phyloP scores from a whole-genome alignment of 2,797 vertebrate species.

The Crocodylus rhombifer region DNA sequence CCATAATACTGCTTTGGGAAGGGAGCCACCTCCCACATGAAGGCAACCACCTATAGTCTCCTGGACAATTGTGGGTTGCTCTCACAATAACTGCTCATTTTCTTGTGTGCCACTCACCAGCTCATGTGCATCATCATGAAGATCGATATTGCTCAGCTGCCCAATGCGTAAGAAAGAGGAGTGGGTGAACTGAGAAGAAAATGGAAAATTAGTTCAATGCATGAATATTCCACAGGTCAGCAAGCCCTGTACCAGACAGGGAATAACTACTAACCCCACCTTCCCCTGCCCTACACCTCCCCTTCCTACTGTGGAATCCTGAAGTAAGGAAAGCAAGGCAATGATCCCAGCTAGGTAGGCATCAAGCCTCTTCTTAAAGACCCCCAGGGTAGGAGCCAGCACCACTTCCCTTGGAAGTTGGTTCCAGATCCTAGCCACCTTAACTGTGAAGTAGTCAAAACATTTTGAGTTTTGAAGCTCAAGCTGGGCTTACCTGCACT shows the following conservation, averaged over 20 bases:
- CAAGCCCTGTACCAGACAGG: not conserved
- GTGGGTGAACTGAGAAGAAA: conserved; percentile 64
- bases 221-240: rapidly evolving
- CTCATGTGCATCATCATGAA: conserved; percentile 86
- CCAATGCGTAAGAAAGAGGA: conserved; percentile 86
- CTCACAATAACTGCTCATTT: rapidly evolving
- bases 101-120: conserved; percentile 68
- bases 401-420: too few relatives aligned
- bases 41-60: not conserved
- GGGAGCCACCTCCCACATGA: not conserved
- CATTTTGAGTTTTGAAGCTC: too few relatives aligned
- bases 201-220: not conserved
- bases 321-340: not conserved
- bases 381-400: too few relatives aligned
- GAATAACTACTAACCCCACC: not conserved
- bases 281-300: not conserved
- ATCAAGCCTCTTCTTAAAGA: too few relatives aligned
- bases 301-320: too few relatives aligned
- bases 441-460: too few relatives aligned
- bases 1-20: not conserved
- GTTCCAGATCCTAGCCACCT: too few relatives aligned
- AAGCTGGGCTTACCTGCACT: too few relatives aligned
- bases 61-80: not conserved
- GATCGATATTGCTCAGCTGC: conserved; percentile 93
- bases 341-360: too few relatives aligned